phyloP scores from a whole-genome alignment of 2,888 invertebrate species.

The Drosophila pullipes region DNA sequence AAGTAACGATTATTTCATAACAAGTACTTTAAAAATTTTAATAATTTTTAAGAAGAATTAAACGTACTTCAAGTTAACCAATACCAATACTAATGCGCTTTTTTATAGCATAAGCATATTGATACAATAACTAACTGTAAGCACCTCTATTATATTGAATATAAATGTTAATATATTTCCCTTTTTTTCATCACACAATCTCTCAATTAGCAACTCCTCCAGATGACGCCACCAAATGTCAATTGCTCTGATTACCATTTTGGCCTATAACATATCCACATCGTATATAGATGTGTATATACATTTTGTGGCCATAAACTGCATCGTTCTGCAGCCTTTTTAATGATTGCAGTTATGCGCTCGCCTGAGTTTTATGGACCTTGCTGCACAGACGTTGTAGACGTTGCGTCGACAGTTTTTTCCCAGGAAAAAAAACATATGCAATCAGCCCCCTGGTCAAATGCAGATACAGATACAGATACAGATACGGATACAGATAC shows the following conservation, averaged over 20 bases:
- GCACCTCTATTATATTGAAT: neutral
- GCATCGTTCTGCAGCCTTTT: slow-evolving; percentile 65
- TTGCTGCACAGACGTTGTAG: slow-evolving; percentile 62
- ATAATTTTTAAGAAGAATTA: neutral
- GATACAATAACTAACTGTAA: neutral
- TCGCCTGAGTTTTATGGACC: slow-evolving; percentile 70
- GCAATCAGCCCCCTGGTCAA: slow-evolving; percentile 48
- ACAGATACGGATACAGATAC: too few species aligned
- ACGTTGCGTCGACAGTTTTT: slow-evolving; percentile 83
- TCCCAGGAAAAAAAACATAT: slow-evolving; percentile 73
- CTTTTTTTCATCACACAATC: neutral
- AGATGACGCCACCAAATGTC: slow-evolving; percentile 13
- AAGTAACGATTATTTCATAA: neutral
- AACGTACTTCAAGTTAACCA: too few species aligned
- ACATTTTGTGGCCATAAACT: slow-evolving; percentile 65
- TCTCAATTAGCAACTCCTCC: neutral
- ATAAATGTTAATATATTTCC: neutral
- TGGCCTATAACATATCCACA: neutral
- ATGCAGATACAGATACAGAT: slow-evolving; percentile 20
- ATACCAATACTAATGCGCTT: too few species aligned
- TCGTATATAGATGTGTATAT: neutral
- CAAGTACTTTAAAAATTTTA: too few species aligned
- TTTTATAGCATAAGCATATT: too few species aligned
- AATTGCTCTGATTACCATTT: slow-evolving; percentile 19
- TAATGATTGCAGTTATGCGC: slow-evolving; percentile 74